phyloP scores from a whole-genome alignment of 2,113 vertebrate genomes.

The Octodon degus region DNA sequence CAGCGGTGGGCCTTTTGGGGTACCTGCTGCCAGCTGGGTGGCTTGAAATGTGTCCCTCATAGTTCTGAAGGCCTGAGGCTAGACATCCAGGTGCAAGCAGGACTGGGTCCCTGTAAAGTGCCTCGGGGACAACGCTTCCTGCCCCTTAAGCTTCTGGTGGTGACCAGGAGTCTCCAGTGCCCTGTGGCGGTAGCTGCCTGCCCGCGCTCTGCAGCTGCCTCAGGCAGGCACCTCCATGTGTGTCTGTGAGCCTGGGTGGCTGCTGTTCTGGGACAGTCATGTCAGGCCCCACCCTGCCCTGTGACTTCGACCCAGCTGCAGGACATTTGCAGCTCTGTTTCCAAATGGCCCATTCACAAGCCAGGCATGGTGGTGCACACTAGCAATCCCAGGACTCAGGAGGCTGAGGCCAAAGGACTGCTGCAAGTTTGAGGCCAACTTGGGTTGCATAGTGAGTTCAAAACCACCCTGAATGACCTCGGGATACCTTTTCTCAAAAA shows the following conservation, averaged over 20 bases:
- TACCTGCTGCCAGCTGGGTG: rapidly evolving
- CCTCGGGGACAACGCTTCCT: no score
- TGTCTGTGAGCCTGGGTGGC: background rate
- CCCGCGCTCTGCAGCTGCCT: background rate
- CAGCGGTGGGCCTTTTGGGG: background rate
- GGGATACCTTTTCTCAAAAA: background rate
- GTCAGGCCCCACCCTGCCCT: background rate
- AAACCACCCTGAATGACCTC: background rate
- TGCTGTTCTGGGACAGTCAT: rapidly evolving
- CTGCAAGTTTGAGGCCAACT: background rate
- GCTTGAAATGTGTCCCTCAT: background rate
- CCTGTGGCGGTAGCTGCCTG: rapidly evolving
- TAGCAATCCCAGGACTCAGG: background rate
- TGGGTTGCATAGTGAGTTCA: background rate
- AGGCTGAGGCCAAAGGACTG: background rate
- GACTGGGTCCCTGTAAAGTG: background rate
- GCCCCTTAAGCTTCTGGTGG: background rate
- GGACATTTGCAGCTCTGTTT: background rate
- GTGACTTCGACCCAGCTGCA: background rate
- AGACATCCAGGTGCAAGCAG: background rate
- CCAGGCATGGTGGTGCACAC: background rate
- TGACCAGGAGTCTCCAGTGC: rapidly evolving
- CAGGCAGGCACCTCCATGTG: rapidly evolving
- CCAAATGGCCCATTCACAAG: background rate
- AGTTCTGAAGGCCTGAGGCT: background rate